phyloP scores from a whole-genome alignment of 2,113 vertebrate species.

The Glaucidium brasilianum region DNA sequence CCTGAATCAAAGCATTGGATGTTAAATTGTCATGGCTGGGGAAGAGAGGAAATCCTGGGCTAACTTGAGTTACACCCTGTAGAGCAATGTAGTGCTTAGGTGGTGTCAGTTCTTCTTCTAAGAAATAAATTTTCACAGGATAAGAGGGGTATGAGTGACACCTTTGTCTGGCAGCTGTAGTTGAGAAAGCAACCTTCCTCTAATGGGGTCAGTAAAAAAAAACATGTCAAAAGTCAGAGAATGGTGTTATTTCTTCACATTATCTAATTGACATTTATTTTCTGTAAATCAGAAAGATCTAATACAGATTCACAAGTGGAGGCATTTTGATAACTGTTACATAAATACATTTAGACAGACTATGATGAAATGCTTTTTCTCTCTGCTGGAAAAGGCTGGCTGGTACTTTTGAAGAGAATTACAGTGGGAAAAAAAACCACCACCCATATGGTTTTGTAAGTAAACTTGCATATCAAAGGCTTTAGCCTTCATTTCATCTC shows the following conservation, averaged over 20 bases:
- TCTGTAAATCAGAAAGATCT: not conserved
- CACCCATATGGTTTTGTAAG: not conserved
- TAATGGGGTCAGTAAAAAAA: not conserved
- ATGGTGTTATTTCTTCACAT: not conserved
- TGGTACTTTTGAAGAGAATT: not conserved
- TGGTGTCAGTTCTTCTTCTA: not conserved
- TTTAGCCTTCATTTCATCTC: not conserved
- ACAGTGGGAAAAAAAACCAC: not conserved
- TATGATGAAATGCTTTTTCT: not conserved
- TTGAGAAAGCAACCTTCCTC: not conserved
- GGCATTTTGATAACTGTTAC: not conserved
- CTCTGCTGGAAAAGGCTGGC: not conserved
- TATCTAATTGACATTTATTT: not conserved
- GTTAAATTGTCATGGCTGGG: not conserved
- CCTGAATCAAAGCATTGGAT: not conserved
- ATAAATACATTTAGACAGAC: not conserved
- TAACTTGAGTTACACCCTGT: not conserved
- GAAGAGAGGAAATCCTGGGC: not conserved
- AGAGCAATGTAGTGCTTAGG: not conserved
- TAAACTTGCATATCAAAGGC: not conserved
- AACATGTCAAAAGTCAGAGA: not conserved
- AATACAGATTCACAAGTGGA: not conserved
- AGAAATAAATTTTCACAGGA: not conserved
- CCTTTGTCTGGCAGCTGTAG: not conserved
- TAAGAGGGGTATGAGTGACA: not conserved